Conservation (phyloP, 2,797 vertebrate genomes). For the Manis crassicaudata region DNA sequence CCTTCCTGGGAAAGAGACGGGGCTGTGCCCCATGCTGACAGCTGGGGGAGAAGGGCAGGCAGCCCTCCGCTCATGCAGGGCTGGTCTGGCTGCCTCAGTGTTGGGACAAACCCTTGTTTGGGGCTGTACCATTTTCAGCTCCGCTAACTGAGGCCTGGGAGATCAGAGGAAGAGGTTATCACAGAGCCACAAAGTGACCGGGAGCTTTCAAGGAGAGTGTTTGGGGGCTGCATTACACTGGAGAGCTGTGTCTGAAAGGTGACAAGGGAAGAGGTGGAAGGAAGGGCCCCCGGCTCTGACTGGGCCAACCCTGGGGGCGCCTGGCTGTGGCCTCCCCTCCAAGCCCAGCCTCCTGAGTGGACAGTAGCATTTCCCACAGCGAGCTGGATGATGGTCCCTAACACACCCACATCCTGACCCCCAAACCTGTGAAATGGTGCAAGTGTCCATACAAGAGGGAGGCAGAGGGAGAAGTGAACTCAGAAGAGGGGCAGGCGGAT, state of each 20-base stretch:
- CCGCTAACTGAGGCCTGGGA: neutral
- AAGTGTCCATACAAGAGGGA: neutral
- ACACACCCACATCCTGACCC: rapidly evolving
- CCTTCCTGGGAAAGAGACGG: neutral
- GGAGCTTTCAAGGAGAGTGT: neutral
- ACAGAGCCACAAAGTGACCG: neutral
- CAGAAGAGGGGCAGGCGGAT: rapidly evolving
- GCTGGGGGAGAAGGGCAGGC: neutral
- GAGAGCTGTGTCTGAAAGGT: neutral
- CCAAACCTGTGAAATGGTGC: too few species aligned
- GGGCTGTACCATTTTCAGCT: neutral
- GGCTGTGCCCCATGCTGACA: neutral
- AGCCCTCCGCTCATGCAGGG: neutral
- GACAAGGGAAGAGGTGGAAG: neutral
- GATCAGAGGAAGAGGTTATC: neutral
- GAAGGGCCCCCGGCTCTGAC: neutral
- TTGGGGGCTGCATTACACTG: neutral
- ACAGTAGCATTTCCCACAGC: neutral
- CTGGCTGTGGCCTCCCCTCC: neutral
- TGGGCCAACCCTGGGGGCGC: rapidly evolving
- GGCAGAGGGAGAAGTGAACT: too few species aligned
- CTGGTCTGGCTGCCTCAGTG: neutral
- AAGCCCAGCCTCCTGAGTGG: neutral
- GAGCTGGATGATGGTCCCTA: neutral
- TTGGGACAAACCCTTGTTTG: neutral